Evolutionary conservation across 2,888 invertebrate genomes (phyloP), one percentile per base, ranked within the genome.

Genomic region (Argynnis bischoffii): DNA sequence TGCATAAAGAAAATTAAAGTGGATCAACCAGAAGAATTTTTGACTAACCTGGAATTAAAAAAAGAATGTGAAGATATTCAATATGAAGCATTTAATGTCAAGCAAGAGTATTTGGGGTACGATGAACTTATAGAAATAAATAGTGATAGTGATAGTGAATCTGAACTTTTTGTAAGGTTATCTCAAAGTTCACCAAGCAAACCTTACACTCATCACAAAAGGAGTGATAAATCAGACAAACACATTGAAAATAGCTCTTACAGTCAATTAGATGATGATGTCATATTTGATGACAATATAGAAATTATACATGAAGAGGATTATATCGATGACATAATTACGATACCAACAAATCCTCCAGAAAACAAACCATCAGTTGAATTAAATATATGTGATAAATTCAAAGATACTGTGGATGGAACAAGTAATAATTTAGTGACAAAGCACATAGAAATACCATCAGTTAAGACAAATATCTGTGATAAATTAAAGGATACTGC

Each of bases 121-220:
- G 87, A 89, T 78, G 88, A 87, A 73, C 78, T 81, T 54, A 87
- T 89, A 74, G 76, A 79, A 74, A 79, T 91, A 63, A 88, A 88
- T 60, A 87, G 87, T 79, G 90, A 93, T 48, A 93, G 92, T 78
- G 93, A 93, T 61, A 94, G 93, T 79, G 93, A 93, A 75, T 89
- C 92, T 63, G 91, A 93, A 64, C 83, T 93, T 65, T 86, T 89
- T 18, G 77, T 87, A 56, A 91, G 94, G 56, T 90, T 94, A 53
- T 90, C 94, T 2, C 94, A 94, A 78, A 89, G 82, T 72, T 88
- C 92, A 70, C 88, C 90, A 21, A 84, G 85, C 3, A 90, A 90
- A 75, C 85, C 88, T 47, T 86, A 88, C 65, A 77, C 76, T 53
- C 83, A 84, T 76, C 69, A 79, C 35, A 26, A 74, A 26, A 74